phyloP scores from a whole-genome alignment of 2,797 vertebrate species.

The Rhinoraja longicauda region DNA sequence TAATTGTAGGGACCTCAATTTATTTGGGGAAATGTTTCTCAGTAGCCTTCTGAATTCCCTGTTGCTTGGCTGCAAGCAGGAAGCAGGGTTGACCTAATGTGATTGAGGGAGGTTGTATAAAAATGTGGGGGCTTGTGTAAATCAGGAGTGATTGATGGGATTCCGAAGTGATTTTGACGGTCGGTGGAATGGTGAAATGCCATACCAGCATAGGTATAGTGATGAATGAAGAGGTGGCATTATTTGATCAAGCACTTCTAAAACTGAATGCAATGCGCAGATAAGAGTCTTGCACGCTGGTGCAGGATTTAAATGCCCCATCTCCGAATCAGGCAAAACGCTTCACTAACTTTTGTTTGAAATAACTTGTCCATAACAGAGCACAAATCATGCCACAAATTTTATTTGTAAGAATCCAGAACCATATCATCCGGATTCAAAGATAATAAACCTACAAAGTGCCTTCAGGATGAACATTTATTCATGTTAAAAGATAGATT shows the following conservation, averaged over 20 bases:
- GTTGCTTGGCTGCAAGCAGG: conserved; percentile 38
- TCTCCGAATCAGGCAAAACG: background rate
- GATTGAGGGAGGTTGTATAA: conserved; percentile 40
- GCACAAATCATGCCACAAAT: background rate
- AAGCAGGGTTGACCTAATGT: conserved; percentile 40
- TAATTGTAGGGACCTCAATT: conserved; percentile 35
- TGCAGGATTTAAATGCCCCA: conserved; percentile 9
- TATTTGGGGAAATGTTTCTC: conserved; percentile 40
- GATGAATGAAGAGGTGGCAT: conserved; percentile 36
- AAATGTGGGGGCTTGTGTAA: conserved; percentile 36
- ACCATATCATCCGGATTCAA: background rate
- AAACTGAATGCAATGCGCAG: conserved; percentile 22
- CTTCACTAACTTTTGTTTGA: conserved; percentile 24
- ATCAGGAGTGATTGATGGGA: conserved; percentile 39
- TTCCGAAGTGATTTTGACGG: conserved; percentile 34
- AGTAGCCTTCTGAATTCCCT: conserved; percentile 39
- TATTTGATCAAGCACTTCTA: conserved; percentile 34
- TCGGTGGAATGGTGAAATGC: conserved; percentile 35
- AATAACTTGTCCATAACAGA: background rate
- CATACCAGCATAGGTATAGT: conserved; percentile 34
- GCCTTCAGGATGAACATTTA: background rate
- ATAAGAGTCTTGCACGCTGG: conserved; percentile 11
- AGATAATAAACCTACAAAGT: background rate
- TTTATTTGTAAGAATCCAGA: conserved; percentile 9
- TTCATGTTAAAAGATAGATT: background rate